Conservation (phyloP, 1,140 invertebrate genomes). For the Amyelois transitella region DNA sequence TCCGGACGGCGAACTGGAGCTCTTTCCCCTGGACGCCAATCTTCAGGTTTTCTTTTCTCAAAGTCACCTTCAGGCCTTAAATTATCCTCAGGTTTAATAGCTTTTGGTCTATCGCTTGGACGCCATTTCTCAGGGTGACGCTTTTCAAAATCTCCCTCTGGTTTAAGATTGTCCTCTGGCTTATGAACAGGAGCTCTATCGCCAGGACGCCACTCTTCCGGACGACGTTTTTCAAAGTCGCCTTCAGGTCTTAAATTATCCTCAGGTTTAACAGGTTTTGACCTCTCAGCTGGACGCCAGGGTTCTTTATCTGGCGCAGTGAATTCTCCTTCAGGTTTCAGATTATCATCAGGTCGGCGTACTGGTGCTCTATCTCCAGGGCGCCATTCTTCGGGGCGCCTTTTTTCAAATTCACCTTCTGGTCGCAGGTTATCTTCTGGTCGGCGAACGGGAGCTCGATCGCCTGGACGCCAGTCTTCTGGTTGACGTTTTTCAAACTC, state of each 20-base stretch:
- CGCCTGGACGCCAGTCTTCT: slow-evolving; percentile 74
- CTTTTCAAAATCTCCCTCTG: slow-evolving; percentile 68
- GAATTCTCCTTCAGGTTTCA: slow-evolving; percentile 63
- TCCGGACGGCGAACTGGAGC: slow-evolving; percentile 49
- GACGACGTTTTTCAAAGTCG: slow-evolving; percentile 72
- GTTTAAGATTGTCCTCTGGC: slow-evolving; percentile 41
- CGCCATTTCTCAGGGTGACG: slow-evolving; percentile 70
- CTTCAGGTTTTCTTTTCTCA: slow-evolving; percentile 45
- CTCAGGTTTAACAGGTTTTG: slow-evolving; percentile 44
- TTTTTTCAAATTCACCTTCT: slow-evolving; percentile 68
- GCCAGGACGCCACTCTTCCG: slow-evolving; percentile 58
- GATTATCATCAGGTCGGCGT: slow-evolving; percentile 42
- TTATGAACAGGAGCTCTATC: slow-evolving; percentile 54
- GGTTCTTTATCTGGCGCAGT: slow-evolving; percentile 70
- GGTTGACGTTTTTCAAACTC: slow-evolving; percentile 73
- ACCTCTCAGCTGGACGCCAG: slow-evolving; percentile 62
- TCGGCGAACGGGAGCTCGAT: slow-evolving; percentile 74
- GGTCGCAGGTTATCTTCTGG: slow-evolving; percentile 73
- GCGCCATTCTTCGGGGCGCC: slow-evolving; percentile 47
- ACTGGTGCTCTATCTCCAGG: slow-evolving; percentile 56
- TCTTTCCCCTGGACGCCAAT: slow-evolving; percentile 54
- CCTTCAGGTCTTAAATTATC: slow-evolving; percentile 76
- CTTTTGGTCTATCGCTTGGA: slow-evolving; percentile 73
- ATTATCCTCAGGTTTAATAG: slow-evolving; percentile 75
- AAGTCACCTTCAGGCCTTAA: slow-evolving; percentile 67